Base-by-base conservation (phyloP, 2,888 invertebrate species). In the Prosapia bicincta region DNA sequence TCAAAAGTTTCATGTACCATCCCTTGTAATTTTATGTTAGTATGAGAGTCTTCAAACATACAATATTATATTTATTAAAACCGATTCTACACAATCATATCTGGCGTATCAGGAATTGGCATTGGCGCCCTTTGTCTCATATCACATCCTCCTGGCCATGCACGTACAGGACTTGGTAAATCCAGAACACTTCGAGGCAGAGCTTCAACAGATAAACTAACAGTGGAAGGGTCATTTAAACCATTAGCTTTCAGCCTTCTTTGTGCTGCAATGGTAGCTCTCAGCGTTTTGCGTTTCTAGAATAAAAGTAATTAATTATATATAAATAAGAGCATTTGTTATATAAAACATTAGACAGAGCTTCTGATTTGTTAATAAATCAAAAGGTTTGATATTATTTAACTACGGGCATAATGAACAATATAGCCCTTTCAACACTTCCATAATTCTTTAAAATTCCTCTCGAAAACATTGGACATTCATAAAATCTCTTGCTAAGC, bases 261-360 rank as follows among this genome's bases (percentile, higher is more conserved):
- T 85, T 94, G 94, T 79, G 91, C 88, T 81, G 93, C 89, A 81
- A 95, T 88, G 0, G 94, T 92, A 69, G 94, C 93, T 72, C 96
- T 89, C 80, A 96, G 86, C 0, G 92, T 92, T 86, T 96, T 96
- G 73, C 96, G 91, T 88, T 97, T 97, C 97, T 97, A 87, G 77
- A 90, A 88, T 81, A 79, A 79, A 54, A 20, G 2, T 54, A 20
- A 54, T 38, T 9, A 38, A 13, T n/a, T n/a, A n/a, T n/a, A n/a
- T n/a, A n/a, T n/a, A n/a, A n/a, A n/a, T n/a, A n/a, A n/a, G n/a
- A n/a, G n/a, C n/a, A n/a, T n/a, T n/a, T n/a, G n/a, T n/a, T n/a
- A n/a, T n/a, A n/a, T n/a, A n/a, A n/a, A n/a, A n/a, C n/a, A n/a
- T n/a, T n/a, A n/a, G n/a, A n/a, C n/a, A n/a, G n/a, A n/a, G n/a